These are phyloP conservation scores for Hyphantria cunea DNA, from an alignment of 1,140 invertebrate species.

Conservation along the genomic window DNA sequence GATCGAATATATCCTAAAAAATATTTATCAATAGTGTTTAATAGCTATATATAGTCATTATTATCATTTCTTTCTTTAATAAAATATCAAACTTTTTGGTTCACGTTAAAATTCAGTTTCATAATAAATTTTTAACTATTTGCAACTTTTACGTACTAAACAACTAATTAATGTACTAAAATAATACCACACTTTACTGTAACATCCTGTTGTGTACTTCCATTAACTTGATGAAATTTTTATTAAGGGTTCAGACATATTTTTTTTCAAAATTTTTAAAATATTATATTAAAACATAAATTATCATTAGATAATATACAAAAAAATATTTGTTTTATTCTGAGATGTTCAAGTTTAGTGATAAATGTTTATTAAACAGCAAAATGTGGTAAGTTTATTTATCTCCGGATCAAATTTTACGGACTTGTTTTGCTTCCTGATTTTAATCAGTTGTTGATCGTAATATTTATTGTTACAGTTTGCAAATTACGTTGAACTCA, in stretches of 20 bases:
- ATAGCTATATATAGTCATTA: no score
- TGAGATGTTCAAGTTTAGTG: conserved; percentile 2
- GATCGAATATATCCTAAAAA: no score
- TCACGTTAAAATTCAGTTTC: no score
- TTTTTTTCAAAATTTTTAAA: no score
- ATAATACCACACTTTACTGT: no score
- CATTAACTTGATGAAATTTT: conserved; percentile 41
- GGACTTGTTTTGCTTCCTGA: conserved; percentile 10
- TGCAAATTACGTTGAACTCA: conserved; percentile 13
- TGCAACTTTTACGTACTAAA: no score
- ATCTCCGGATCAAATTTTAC: not conserved
- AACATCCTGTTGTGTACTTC: conserved; percentile 6
- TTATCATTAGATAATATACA: not conserved
- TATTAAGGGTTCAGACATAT: no score
- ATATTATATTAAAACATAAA: conserved; percentile 4
- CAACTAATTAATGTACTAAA: no score
- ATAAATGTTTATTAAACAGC: conserved; percentile 4
- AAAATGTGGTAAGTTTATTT: conserved; percentile 18
- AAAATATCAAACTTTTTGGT: no score
- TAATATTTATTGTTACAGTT: conserved; percentile 16
- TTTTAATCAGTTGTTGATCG: conserved; percentile 18
- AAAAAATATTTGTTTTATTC: conserved; percentile 13
- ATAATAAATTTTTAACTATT: no score
- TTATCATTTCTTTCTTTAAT: no score
- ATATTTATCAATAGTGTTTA: no score